Conservation (phyloP, 2,888 invertebrate genomes). For the Siphlonurus alternatus region DNA sequence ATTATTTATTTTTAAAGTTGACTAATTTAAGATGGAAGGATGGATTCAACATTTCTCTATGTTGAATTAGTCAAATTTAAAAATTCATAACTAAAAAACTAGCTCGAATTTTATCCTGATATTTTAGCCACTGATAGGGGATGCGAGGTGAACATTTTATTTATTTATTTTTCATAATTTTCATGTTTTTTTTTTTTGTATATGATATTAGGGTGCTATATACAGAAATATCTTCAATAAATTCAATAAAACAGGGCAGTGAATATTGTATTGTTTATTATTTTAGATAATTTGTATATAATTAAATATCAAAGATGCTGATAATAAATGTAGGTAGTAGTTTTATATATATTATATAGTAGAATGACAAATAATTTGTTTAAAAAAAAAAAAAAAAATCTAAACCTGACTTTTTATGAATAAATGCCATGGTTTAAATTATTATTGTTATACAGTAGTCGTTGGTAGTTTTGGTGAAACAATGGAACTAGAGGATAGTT, state of each 20-base stretch:
- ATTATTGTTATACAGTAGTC: neutral
- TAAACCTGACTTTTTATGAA: neutral
- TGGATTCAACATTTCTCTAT: too few relatives aligned
- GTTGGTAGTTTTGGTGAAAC: neutral
- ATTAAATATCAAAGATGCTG: slow-evolving; percentile 10
- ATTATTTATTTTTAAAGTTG: too few relatives aligned
- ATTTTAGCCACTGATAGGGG: too few relatives aligned
- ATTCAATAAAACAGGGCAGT: neutral
- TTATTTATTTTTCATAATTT: too few relatives aligned
- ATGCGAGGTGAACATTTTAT: too few relatives aligned
- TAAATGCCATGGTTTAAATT: neutral
- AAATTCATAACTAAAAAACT: too few relatives aligned
- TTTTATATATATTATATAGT: neutral
- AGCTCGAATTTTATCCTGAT: too few relatives aligned
- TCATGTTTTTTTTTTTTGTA: too few relatives aligned
- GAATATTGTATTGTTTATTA: neutral
- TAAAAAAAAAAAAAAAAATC: neutral
- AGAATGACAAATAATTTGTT: neutral
- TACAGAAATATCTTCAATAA: too few relatives aligned
- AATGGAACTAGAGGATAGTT: neutral
- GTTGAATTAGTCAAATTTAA: too few relatives aligned
- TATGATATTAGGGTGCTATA: too few relatives aligned
- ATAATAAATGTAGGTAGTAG: neutral
- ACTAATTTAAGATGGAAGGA: too few relatives aligned
- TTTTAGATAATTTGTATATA: slow-evolving; percentile 6